phyloP scores from a whole-genome alignment of 2,797 vertebrate genomes.

The Channa striata region DNA sequence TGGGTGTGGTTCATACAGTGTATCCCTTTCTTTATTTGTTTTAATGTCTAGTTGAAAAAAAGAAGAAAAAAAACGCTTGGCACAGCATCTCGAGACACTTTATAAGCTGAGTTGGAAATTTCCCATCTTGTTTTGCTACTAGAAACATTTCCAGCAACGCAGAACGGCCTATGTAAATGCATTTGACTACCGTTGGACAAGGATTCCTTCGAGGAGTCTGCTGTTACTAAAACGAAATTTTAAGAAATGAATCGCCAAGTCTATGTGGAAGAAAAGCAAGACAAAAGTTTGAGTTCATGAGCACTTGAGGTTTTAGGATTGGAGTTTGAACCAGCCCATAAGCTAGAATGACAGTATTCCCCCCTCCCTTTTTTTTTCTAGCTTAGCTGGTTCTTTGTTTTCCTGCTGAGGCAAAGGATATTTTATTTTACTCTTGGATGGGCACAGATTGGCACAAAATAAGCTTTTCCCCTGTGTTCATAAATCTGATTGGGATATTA shows the following conservation, averaged over 20 bases:
- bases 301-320: constrained; percentile 45
- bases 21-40: constrained; percentile 53
- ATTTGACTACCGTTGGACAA: constrained; percentile 47
- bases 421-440: constrained; percentile 56
- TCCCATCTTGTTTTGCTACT: constrained; percentile 43
- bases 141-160: constrained; percentile 34
- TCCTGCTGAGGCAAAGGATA: constrained; percentile 64
- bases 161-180: constrained; percentile 26
- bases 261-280: constrained; percentile 13
- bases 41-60: constrained; percentile 55
- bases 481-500: constrained; percentile 51
- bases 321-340: constrained; percentile 69
- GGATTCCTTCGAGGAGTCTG: constrained; percentile 58
- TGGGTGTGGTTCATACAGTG: constrained; percentile 49
- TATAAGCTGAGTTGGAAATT: constrained; percentile 50
- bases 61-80: constrained; percentile 48
- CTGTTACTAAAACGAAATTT: constrained; percentile 33
- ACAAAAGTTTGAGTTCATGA: constrained; percentile 28
- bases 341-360: constrained; percentile 75
- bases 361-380: constrained; percentile 43
- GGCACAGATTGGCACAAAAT: constrained; percentile 41
- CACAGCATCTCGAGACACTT: constrained; percentile 63
- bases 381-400: constrained; percentile 60
- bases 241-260: constrained; percentile 24
- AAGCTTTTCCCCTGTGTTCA: constrained; percentile 34